Percentiles rank a stretch among this genome's conserved stretches.
Evolutionary conservation across 2,888 invertebrate genomes (phyloP).

Genomic region (Macrosiphum euphorbiae): DNA sequence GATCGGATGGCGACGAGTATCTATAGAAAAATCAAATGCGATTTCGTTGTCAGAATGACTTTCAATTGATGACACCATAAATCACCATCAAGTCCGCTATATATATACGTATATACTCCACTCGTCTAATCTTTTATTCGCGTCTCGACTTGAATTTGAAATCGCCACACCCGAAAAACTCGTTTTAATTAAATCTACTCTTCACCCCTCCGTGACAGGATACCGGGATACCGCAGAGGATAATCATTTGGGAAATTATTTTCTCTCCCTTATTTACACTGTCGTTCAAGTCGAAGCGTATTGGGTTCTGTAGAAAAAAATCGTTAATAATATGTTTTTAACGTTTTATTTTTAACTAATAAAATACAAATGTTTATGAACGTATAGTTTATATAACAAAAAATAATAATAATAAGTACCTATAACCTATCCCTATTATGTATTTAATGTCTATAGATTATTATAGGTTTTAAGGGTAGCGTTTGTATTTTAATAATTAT

Average conservation of each 20-base stretch:
- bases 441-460: not conserved
- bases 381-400: no score
- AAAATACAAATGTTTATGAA: not conserved
- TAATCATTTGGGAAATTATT: constrained; percentile 44
- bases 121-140: constrained; percentile 32
- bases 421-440: no score
- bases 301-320: not conserved
- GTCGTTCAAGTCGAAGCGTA: not conserved
- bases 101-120: not conserved
- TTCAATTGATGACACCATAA: constrained; percentile 46
- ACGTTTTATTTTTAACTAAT: not conserved
- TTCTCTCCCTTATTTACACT: not conserved
- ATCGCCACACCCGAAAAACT: constrained; percentile 34
- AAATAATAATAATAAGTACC: no score
- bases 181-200: constrained; percentile 47
- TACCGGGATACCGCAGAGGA: not conserved
- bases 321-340: not conserved
- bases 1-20: not conserved
- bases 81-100: constrained; percentile 32
- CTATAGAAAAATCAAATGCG: constrained; percentile 41
- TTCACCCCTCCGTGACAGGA: not conserved
- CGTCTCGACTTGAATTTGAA: constrained; percentile 49
- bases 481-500: not conserved
- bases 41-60: constrained; percentile 43
- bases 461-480: not conserved